These are phyloP conservation scores for Apamea anceps DNA, from an alignment of 2,888 invertebrate species.

Conservation along the genomic window DNA sequence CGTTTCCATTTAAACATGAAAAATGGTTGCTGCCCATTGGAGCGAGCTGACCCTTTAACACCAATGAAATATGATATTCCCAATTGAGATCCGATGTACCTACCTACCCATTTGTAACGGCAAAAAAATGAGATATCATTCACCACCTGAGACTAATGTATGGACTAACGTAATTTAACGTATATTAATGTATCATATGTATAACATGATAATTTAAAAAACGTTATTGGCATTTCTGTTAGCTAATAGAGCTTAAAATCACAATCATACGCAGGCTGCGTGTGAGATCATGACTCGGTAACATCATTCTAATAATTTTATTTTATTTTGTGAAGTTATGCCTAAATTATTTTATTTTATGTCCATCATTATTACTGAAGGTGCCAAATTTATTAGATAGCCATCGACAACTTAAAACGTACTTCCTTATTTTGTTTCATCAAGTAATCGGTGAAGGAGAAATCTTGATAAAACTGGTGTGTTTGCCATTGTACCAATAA, in stretches of 20 bases:
- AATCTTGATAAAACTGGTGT: background rate
- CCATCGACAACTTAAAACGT: background rate
- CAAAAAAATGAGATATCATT: constrained; percentile 27
- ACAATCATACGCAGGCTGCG: constrained; percentile 18
- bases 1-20: constrained; percentile 19
- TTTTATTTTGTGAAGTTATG: background rate
- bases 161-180: background rate
- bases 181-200: background rate
- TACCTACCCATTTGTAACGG: constrained; percentile 18
- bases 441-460: background rate
- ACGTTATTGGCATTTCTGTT: background rate
- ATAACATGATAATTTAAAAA: background rate
- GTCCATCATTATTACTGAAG: background rate
- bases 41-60: constrained; percentile 35
- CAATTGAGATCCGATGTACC: constrained; percentile 34
- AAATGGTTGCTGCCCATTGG: constrained; percentile 15
- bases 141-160: constrained; percentile 22
- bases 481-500: background rate
- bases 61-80: constrained; percentile 32
- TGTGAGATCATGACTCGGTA: background rate
- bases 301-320: background rate
- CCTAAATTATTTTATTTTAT: background rate
- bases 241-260: constrained; percentile 26
- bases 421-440: background rate
- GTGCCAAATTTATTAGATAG: background rate